Percentiles rank a stretch among this genome's conserved stretches.
These are phyloP conservation scores for Rutilus rutilus DNA, from an alignment of 2,113 vertebrate genomes.

Conservation along the genomic window DNA sequence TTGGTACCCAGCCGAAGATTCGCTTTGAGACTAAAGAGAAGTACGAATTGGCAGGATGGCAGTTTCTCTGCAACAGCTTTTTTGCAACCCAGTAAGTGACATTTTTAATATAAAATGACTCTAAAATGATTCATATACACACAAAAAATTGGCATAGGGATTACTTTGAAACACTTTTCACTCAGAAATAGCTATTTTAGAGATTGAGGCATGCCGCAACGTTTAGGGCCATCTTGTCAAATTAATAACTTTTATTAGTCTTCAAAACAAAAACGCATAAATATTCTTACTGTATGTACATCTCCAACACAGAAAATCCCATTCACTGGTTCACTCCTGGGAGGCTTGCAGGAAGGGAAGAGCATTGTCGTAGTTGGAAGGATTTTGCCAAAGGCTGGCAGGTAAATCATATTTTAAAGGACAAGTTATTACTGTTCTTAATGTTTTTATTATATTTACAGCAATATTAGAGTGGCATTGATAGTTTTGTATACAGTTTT, in stretches of 20 bases:
- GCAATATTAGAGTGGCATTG: neutral
- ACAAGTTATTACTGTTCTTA: neutral
- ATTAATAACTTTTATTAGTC: neutral
- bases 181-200: no score
- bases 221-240: neutral
- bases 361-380: slow-evolving; percentile 60
- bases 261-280: neutral
- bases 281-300: neutral
- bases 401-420: slow-evolving; percentile 53
- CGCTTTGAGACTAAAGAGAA: neutral
- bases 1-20: neutral
- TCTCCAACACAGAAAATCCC: slow-evolving; percentile 50
- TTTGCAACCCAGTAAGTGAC: neutral
- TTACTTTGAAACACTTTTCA: neutral
- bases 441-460: neutral
- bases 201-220: neutral
- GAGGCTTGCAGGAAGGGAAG: slow-evolving; percentile 65
- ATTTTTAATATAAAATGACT: neutral
- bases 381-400: slow-evolving; percentile 32
- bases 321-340: slow-evolving; percentile 62
- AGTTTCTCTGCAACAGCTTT: neutral
- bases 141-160: neutral
- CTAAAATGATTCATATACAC: neutral
- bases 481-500: neutral
- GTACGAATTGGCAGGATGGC: neutral